Percentiles rank a stretch among this genome's conserved stretches.
Conservation (phyloP, 1,140 invertebrate species). For the Vollenhovia emeryi region DNA sequence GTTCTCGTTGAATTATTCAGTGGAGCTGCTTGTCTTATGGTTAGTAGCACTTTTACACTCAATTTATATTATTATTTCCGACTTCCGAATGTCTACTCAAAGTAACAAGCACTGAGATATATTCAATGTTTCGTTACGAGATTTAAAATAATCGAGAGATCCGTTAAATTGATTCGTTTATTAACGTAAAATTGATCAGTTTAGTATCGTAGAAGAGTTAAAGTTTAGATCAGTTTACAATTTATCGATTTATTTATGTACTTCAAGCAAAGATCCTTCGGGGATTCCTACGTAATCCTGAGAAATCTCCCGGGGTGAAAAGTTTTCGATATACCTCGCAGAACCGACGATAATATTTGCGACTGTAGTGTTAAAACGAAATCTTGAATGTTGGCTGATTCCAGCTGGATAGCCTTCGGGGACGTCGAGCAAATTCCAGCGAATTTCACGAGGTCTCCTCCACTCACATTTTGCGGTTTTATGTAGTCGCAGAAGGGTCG, state of each 20-base stretch:
- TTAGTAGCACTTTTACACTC: background rate
- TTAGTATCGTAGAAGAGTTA: background rate
- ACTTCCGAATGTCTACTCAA: background rate
- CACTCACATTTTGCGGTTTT: background rate
- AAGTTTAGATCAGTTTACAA: background rate
- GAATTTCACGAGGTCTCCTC: constrained; percentile 2
- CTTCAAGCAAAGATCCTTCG: background rate
- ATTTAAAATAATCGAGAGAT: background rate
- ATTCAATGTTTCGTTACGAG: background rate
- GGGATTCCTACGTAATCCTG: background rate
- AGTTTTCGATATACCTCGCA: background rate
- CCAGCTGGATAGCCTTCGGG: background rate
- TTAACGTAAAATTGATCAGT: background rate
- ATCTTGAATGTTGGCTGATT: background rate
- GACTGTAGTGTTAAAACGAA: background rate
- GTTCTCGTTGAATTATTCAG: background rate
- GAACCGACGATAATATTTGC: background rate
- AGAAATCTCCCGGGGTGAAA: background rate
- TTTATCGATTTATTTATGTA: background rate
- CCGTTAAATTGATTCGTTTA: no score
- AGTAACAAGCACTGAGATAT: background rate
- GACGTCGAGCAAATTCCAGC: background rate
- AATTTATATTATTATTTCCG: background rate
- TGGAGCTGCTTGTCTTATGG: background rate
- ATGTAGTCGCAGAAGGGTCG: background rate